Percentiles rank a stretch among this genome's conserved stretches.
phyloP scores from a whole-genome alignment of 2,797 vertebrate genomes.

The Cirrhinus molitorella region DNA sequence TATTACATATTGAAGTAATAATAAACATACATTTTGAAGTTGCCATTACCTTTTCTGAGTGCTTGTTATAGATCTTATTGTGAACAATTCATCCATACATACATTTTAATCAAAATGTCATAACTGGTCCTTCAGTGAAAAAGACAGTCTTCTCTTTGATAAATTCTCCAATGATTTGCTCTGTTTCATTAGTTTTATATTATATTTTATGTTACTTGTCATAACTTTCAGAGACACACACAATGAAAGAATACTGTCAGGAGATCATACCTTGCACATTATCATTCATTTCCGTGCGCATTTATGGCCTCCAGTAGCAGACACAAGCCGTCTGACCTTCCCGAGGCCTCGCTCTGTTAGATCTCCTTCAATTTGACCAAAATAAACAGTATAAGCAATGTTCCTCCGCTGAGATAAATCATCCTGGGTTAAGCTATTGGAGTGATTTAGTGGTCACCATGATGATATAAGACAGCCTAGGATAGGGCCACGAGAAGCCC shows the following conservation, averaged over 20 bases:
- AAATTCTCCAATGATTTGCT: background rate
- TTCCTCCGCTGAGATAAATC: slow-evolving; percentile 44
- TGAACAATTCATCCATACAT: background rate
- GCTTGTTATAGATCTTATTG: background rate
- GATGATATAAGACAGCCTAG: slow-evolving; percentile 47
- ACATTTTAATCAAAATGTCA: background rate
- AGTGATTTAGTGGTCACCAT: slow-evolving; percentile 47
- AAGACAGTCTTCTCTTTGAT: background rate
- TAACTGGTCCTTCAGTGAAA: background rate
- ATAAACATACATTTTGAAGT: background rate
- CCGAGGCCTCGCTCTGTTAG: slow-evolving; percentile 1
- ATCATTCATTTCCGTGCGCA: slow-evolving; percentile 3
- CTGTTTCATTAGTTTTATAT: background rate
- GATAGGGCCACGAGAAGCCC: slow-evolving; percentile 7
- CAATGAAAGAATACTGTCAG: background rate
- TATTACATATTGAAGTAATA: background rate
- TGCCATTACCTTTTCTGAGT: background rate
- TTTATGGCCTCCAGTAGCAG: slow-evolving; percentile 8
- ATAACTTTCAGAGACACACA: background rate
- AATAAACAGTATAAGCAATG: slow-evolving; percentile 37
- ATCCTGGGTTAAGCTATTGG: slow-evolving; percentile 32
- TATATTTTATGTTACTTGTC: background rate
- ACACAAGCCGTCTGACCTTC: slow-evolving; percentile 28
- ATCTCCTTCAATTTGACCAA: slow-evolving; percentile 30
- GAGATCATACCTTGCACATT: background rate